These are phyloP conservation scores for Stratiolaelaps scimitus DNA, from an alignment of 1,140 invertebrate species.

Conservation along the genomic window DNA sequence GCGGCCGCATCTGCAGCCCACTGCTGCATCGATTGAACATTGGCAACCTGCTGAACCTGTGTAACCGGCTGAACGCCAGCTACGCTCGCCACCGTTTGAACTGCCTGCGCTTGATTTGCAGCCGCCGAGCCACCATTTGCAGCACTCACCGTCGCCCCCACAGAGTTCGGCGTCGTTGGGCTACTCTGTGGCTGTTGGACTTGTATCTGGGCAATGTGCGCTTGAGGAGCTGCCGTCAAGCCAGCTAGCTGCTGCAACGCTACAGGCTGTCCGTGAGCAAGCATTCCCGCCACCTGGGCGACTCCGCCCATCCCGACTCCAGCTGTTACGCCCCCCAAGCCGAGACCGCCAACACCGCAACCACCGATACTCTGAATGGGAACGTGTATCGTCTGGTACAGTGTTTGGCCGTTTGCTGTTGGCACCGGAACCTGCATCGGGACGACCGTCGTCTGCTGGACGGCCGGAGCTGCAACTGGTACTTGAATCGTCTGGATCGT, in stretches of 20 bases:
- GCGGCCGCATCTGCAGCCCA: conserved; percentile 35
- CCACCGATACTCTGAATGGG: conserved; percentile 52
- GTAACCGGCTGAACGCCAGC: conserved; percentile 46
- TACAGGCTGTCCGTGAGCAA: not conserved
- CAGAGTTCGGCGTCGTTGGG: conserved; percentile 3
- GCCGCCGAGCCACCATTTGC: not conserved
- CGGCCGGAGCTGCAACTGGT: conserved; percentile 41
- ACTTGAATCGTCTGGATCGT: conserved; percentile 56
- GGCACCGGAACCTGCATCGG: conserved; percentile 84
- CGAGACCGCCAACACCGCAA: too few relatives aligned
- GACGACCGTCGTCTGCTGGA: conserved; percentile 60
- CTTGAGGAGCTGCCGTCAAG: conserved; percentile 44
- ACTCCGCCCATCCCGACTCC: conserved; percentile 41
- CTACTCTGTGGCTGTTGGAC: conserved; percentile 30
- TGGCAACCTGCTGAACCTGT: conserved; percentile 32
- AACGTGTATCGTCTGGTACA: conserved; percentile 82
- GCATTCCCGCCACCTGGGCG: conserved; percentile 47
- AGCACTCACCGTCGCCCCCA: not conserved
- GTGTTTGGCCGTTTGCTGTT: conserved; percentile 71
- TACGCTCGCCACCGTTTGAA: conserved; percentile 61
- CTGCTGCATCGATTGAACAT: conserved; percentile 30
- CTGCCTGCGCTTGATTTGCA: conserved; percentile 49
- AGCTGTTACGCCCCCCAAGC: too few relatives aligned
- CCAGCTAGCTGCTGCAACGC: conserved; percentile 31
- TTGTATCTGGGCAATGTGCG: conserved; percentile 44